Evolutionary conservation across 2,888 invertebrate species (phyloP).

Genomic region (Hermaeophaga mercurialis): DNA sequence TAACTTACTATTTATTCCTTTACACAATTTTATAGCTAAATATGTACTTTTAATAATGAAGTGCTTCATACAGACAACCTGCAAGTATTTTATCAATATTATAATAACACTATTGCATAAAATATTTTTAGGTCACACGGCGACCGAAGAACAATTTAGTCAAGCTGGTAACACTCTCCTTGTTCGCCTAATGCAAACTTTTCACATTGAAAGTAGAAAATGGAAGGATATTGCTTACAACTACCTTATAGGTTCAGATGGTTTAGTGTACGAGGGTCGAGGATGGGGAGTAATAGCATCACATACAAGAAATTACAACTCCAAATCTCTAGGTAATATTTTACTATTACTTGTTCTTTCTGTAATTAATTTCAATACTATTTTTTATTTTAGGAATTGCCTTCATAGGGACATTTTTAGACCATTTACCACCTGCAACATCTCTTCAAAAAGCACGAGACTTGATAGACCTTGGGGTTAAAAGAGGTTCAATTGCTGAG

Average conservation of each 20-base stretch:
- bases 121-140: constrained; percentile 58
- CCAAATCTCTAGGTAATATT: constrained; percentile 44
- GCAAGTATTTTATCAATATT: background rate
- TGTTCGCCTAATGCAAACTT: constrained; percentile 60
- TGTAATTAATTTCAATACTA: background rate
- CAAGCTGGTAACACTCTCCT: constrained; percentile 58
- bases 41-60: too few species aligned
- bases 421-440: constrained; percentile 53
- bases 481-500: constrained; percentile 56
- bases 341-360: background rate
- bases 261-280: constrained; percentile 63
- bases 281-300: constrained; percentile 63
- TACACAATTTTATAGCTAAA: too few species aligned
- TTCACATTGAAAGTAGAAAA: constrained; percentile 60
- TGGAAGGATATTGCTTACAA: constrained; percentile 63
- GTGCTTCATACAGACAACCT: too few species aligned
- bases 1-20: too few species aligned
- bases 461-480: constrained; percentile 58
- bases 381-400: constrained; percentile 56
- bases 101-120: background rate
- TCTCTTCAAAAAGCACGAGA: constrained; percentile 58
- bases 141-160: constrained; percentile 58
- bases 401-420: constrained; percentile 61
- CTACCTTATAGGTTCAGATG: constrained; percentile 64
- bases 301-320: constrained; percentile 62